Evolutionary conservation across 2,888 invertebrate species (phyloP).

Genomic region (Deilephila elpenor): DNA sequence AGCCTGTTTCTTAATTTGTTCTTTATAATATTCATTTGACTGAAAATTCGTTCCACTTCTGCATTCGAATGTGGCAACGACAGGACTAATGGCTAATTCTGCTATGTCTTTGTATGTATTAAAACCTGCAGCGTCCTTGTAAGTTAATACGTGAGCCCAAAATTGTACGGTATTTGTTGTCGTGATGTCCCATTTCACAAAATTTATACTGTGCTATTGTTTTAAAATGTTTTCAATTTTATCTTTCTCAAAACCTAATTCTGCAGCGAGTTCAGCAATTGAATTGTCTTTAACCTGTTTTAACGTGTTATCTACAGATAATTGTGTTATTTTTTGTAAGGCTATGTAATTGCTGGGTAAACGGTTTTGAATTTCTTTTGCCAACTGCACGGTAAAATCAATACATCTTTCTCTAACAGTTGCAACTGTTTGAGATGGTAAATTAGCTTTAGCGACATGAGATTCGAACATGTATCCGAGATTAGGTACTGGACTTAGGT

Average conservation of each 20-base stretch:
- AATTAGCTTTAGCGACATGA: conserved; percentile 29
- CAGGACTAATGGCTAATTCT: conserved; percentile 34
- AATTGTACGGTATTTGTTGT: conserved; percentile 40
- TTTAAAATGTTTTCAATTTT: conserved; percentile 37
- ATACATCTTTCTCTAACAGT: conserved; percentile 29
- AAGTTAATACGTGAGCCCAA: conserved; percentile 45
- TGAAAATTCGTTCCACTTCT: conserved; percentile 43
- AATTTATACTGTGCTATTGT: conserved; percentile 42
- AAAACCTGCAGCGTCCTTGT: conserved; percentile 37
- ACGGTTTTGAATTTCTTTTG: conserved; percentile 32
- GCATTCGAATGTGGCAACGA: conserved; percentile 43
- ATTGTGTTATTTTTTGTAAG: conserved; percentile 35
- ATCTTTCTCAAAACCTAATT: conserved; percentile 36
- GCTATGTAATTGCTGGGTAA: conserved; percentile 35
- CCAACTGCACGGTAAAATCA: conserved; percentile 30
- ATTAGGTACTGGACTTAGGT: conserved; percentile 35
- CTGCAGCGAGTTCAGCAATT: conserved; percentile 34
- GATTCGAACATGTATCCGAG: conserved; percentile 32
- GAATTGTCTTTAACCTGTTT: conserved; percentile 37
- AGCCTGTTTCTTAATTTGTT: conserved; percentile 40
- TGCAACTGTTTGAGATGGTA: conserved; percentile 22
- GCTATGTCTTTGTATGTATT: conserved; percentile 36
- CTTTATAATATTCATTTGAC: conserved; percentile 42
- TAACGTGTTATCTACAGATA: conserved; percentile 33
- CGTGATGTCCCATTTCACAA: conserved; percentile 40